Evolutionary conservation across 2,888 invertebrate species (phyloP).

Genomic region (Coecobrya sp.): DNA sequence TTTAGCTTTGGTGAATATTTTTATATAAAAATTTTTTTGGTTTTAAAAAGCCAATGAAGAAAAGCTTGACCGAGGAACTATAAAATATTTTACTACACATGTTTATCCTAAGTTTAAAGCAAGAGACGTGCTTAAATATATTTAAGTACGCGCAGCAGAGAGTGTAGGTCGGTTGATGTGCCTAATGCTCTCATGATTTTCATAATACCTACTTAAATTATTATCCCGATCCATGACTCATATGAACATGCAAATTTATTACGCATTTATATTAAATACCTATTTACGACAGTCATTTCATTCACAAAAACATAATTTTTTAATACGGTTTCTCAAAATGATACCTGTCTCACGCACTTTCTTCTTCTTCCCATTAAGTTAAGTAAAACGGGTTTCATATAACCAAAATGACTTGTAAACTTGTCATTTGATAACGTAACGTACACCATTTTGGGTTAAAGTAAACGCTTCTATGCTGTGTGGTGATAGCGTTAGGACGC

Average conservation of each 20-base stretch:
- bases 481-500: not conserved
- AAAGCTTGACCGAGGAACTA: not conserved
- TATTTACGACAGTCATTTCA: not conserved
- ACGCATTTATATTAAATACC: not conserved
- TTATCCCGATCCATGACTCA: no score
- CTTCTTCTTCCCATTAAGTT: not conserved
- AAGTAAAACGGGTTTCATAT: not conserved
- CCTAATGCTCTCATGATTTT: no score
- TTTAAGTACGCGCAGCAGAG: not conserved
- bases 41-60: not conserved
- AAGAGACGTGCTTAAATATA: not conserved
- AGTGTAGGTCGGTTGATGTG: no score
- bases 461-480: no score
- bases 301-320: not conserved
- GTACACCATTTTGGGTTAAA: not conserved
- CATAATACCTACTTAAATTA: no score
- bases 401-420: not conserved
- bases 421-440: no score
- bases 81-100: no score
- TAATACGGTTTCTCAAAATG: not conserved
- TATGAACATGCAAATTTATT: no score
- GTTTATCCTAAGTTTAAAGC: no score
- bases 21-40: no score
- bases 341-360: not conserved
- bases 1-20: no score